Evolutionary conservation across 2,888 invertebrate species (phyloP).

Genomic region (Phrixothrix hirtus): DNA sequence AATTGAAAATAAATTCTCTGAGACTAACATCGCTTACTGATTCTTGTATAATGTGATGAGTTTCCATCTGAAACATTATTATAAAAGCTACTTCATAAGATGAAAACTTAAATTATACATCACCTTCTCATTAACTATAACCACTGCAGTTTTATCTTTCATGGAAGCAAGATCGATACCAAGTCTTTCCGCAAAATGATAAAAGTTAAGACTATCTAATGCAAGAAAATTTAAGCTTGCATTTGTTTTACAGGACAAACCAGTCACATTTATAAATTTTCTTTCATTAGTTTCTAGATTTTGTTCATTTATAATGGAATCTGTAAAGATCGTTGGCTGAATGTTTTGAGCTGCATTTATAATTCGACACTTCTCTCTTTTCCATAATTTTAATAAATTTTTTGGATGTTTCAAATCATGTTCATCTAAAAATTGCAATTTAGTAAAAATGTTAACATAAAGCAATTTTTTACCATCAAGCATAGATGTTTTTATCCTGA

Average conservation of each 20-base stretch:
- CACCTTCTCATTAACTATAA: slow-evolving; percentile 75
- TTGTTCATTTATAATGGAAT: slow-evolving; percentile 38
- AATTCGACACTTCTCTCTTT: slow-evolving; percentile 42
- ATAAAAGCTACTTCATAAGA: not conserved
- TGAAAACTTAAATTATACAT: not conserved
- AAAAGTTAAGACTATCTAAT: slow-evolving; percentile 73
- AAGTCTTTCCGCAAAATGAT: slow-evolving; percentile 74
- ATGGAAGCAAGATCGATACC: slow-evolving; percentile 68
- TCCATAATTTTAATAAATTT: slow-evolving; percentile 51
- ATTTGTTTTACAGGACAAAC: slow-evolving; percentile 63
- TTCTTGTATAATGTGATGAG: slow-evolving; percentile 66
- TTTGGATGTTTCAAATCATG: slow-evolving; percentile 61
- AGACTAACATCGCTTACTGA: slow-evolving; percentile 59
- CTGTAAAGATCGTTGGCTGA: slow-evolving; percentile 42
- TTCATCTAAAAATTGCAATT: slow-evolving; percentile 24
- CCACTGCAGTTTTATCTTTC: slow-evolving; percentile 67
- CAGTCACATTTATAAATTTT: slow-evolving; percentile 47
- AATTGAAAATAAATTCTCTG: slow-evolving; percentile 62
- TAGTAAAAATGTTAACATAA: not conserved
- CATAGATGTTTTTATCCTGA: not conserved
- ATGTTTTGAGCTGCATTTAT: slow-evolving; percentile 11
- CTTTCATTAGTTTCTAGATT: slow-evolving; percentile 47
- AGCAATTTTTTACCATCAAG: slow-evolving; percentile 6
- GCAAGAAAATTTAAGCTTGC: slow-evolving; percentile 67
- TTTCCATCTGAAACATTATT: slow-evolving; percentile 64